Evolutionary conservation across 1,140 invertebrate species (phyloP).

Genomic region (Cydia splendana): DNA sequence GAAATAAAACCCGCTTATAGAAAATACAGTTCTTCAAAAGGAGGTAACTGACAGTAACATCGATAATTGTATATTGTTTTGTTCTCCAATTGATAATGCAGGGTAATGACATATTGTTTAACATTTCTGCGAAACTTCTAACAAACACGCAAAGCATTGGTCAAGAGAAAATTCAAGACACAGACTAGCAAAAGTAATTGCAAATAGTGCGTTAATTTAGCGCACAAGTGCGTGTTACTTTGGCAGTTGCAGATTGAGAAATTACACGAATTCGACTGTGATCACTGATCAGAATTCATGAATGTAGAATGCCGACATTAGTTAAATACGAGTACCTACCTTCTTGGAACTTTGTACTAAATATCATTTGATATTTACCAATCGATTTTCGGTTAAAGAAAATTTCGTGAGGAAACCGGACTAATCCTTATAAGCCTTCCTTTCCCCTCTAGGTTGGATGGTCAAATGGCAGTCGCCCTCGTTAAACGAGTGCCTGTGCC

Average conservation of each 20-base stretch:
- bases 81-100: background rate
- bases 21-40: background rate
- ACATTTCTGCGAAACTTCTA: background rate
- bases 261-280: background rate
- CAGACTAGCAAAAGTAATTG: conserved; percentile 4
- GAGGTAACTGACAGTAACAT: background rate
- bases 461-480: no score
- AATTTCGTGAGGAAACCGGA: no score
- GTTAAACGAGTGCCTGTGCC: no score
- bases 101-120: background rate
- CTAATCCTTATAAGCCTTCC: no score
- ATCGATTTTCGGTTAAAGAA: no score
- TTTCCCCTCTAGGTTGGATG: no score
- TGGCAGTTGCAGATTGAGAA: background rate
- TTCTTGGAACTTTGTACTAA: no score
- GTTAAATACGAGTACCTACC: no score
- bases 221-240: background rate
- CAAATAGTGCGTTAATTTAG: background rate
- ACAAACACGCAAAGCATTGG: conserved; percentile 1
- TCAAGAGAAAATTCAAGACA: conserved; percentile 6
- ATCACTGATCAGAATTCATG: background rate
- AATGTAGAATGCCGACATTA: no score
- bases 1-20: no score
- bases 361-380: no score
- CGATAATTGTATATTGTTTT: conserved; percentile 21